Conservation (phyloP, 2,888 invertebrate genomes). For the Cinara cedri region DNA sequence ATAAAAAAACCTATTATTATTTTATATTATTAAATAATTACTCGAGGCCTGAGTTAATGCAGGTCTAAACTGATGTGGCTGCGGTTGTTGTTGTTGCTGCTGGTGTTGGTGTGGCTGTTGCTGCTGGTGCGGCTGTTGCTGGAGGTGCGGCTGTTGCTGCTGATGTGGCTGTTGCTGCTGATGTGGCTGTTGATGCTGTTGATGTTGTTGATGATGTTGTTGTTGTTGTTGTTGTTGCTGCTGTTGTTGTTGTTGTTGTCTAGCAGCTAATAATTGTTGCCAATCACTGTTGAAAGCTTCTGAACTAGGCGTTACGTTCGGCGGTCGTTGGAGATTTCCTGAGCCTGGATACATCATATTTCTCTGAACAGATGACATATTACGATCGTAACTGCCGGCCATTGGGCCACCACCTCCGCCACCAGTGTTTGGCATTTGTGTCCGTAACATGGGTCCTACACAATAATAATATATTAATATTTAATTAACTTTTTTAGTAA, state of each 20-base stretch:
- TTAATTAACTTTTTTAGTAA: not conserved
- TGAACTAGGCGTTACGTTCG: conserved; percentile 51
- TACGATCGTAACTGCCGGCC: conserved; percentile 37
- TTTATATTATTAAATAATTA: conserved; percentile 21
- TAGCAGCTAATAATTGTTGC: conserved; percentile 57
- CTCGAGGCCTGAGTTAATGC: conserved; percentile 43
- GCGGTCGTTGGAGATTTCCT: conserved; percentile 42
- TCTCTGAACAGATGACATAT: conserved; percentile 45
- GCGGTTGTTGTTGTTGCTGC: conserved; percentile 3
- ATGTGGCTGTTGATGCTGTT: not conserved
- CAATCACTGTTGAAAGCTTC: conserved; percentile 57
- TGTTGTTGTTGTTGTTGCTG: conserved; percentile 52
- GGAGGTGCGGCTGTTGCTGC: conserved; percentile 56
- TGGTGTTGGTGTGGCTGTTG: conserved; percentile 46
- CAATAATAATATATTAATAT: not conserved
- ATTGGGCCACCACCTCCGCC: conserved; percentile 48
- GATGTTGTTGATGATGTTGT: conserved; percentile 1
- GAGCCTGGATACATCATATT: conserved; percentile 42
- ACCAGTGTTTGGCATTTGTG: conserved; percentile 46
- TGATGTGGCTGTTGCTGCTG: conserved; percentile 24
- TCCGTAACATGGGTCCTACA: conserved; percentile 44
- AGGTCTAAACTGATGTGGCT: conserved; percentile 49
- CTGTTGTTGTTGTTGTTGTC: conserved; percentile 57
- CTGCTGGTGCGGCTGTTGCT: not conserved
- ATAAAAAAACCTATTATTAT: too few relatives aligned